Percentiles rank a stretch among this genome's conserved stretches.
These are phyloP conservation scores for Tetramorium alpestre DNA, from an alignment of 1,140 invertebrate genomes.

Conservation along the genomic window DNA sequence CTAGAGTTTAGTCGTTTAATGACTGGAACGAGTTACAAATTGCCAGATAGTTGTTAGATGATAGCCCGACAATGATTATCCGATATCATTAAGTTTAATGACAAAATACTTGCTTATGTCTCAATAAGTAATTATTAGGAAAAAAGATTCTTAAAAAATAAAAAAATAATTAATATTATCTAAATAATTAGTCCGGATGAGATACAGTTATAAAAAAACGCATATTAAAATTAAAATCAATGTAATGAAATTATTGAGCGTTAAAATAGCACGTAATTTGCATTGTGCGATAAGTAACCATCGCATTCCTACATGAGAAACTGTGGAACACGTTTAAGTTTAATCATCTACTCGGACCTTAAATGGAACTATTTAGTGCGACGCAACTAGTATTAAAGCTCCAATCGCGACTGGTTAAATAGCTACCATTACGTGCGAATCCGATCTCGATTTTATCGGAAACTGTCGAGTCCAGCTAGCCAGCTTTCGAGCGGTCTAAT, in stretches of 20 bases:
- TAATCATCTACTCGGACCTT: background rate
- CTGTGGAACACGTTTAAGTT: background rate
- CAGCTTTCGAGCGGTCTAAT: constrained; percentile 52
- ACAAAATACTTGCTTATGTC: constrained; percentile 34
- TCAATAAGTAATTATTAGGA: constrained; percentile 35
- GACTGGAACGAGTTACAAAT: constrained; percentile 46
- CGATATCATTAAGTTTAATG: constrained; percentile 27
- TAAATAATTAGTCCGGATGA: background rate
- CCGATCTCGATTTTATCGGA: constrained; percentile 61
- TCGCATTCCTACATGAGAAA: background rate
- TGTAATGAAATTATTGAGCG: background rate
- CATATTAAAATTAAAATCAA: background rate
- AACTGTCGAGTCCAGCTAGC: constrained; percentile 32
- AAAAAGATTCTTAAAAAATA: background rate
- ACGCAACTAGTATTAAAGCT: constrained; percentile 12
- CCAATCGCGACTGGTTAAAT: constrained; percentile 22
- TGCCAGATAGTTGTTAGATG: constrained; percentile 47
- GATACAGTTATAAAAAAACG: background rate
- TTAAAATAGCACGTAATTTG: background rate
- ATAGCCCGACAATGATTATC: constrained; percentile 43
- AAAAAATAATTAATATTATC: background rate
- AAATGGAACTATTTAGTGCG: constrained; percentile 2
- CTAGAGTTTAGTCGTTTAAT: constrained; percentile 55
- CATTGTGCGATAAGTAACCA: background rate
- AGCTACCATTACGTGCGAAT: constrained; percentile 40